Evolutionary conservation across 1,140 invertebrate genomes (phyloP).

Genomic region (Orius insidiosus): DNA sequence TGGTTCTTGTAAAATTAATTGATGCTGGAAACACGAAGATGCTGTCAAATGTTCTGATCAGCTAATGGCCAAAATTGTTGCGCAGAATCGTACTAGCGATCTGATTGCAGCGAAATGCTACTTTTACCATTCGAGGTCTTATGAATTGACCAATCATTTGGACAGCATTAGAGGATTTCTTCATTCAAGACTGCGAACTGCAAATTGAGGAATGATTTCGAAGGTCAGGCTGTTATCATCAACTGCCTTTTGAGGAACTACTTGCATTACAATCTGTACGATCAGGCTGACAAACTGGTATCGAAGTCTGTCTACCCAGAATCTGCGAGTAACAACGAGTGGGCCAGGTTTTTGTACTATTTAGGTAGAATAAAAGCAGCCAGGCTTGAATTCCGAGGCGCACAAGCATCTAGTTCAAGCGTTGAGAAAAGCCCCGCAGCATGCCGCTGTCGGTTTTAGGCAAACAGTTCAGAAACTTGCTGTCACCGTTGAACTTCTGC

Average conservation of each 20-base stretch:
- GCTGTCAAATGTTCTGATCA: constrained; percentile 62
- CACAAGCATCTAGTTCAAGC: constrained; percentile 90
- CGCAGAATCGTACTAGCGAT: constrained; percentile 85
- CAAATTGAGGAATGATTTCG: constrained; percentile 86
- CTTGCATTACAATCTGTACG: constrained; percentile 87
- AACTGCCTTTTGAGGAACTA: constrained; percentile 93
- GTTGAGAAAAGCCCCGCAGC: constrained; percentile 90
- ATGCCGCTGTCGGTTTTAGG: constrained; percentile 92
- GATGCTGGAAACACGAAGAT: constrained; percentile 61
- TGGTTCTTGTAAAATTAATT: constrained; percentile 77
- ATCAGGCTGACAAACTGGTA: constrained; percentile 88
- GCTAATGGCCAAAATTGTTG: constrained; percentile 72
- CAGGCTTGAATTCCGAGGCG: constrained; percentile 87
- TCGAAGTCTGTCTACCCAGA: constrained; percentile 94
- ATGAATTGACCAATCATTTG: constrained; percentile 75
- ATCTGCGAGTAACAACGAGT: constrained; percentile 94
- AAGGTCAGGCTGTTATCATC: constrained; percentile 91
- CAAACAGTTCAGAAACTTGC: constrained; percentile 95
- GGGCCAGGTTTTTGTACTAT: constrained; percentile 94
- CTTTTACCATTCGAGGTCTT: constrained; percentile 87
- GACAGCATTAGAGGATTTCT: constrained; percentile 78
- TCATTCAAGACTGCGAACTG: constrained; percentile 78
- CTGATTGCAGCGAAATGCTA: constrained; percentile 90
- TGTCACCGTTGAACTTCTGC: constrained; percentile 84
- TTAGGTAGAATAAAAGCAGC: constrained; percentile 94